These are phyloP conservation scores for Oncorhynchus tshawytscha DNA, from an alignment of 2,113 vertebrate genomes.

Conservation along the genomic window DNA sequence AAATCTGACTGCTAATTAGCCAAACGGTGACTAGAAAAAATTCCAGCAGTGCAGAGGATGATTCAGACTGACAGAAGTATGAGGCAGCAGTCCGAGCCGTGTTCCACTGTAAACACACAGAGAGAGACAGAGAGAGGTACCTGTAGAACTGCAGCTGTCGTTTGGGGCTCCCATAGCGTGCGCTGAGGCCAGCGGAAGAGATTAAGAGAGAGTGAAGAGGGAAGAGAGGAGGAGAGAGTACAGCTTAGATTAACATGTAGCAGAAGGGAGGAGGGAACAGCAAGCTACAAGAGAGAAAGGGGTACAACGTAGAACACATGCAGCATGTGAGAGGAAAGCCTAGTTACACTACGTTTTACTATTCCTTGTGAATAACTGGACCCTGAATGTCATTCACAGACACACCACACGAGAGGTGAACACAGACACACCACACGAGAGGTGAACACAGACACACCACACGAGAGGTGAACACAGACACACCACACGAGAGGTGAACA, in stretches of 20 bases:
- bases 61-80: slow-evolving; percentile 18
- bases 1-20: too few relatives aligned
- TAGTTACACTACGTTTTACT: not conserved
- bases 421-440: too few relatives aligned
- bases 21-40: too few relatives aligned
- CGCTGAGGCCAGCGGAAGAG: slow-evolving; percentile 82
- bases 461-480: too few relatives aligned
- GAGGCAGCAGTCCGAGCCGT: not conserved
- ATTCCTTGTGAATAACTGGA: too few relatives aligned
- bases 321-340: not conserved
- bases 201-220: slow-evolving; percentile 10
- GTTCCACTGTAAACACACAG: not conserved
- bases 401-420: not conserved
- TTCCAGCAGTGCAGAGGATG: not conserved
- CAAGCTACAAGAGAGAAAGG: not conserved
- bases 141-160: slow-evolving; percentile 99
- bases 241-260: slow-evolving; percentile 41
- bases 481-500: too few relatives aligned
- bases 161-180: slow-evolving; percentile 99
- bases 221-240: slow-evolving; percentile 28
- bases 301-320: not conserved
- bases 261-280: slow-evolving; percentile 4
- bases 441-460: too few relatives aligned
- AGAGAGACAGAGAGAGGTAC: slow-evolving; percentile 69
- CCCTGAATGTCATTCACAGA: too few relatives aligned